Conservation (phyloP, 2,797 vertebrate species). For the Apogon hyalosoma region DNA sequence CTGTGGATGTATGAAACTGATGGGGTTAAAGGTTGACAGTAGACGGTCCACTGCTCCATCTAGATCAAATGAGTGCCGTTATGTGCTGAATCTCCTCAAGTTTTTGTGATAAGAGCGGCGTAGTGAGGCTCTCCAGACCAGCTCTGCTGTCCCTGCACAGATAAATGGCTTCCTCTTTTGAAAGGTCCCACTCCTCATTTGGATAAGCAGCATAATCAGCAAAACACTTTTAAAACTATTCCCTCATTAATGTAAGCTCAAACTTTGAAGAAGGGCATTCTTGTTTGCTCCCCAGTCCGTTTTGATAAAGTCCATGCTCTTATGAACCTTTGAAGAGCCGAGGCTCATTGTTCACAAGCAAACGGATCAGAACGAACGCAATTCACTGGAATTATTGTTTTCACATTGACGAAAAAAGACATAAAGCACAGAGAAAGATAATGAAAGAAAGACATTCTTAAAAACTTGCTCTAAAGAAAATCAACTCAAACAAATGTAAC, state of each 20-base stretch:
- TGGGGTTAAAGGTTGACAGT: constrained; percentile 71
- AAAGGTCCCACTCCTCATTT: constrained; percentile 78
- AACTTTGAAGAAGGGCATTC: constrained; percentile 47
- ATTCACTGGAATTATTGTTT: constrained; percentile 25
- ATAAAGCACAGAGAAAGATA: constrained; percentile 37
- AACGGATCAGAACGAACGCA: constrained; percentile 35
- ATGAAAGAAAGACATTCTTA: constrained; percentile 11
- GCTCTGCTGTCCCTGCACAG: constrained; percentile 73
- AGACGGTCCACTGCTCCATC: constrained; percentile 73
- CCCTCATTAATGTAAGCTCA: constrained; percentile 67
- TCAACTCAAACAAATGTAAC: too few relatives aligned
- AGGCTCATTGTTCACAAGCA: constrained; percentile 34
- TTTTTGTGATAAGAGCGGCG: constrained; percentile 77
- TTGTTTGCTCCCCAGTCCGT: constrained; percentile 56
- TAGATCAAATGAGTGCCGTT: constrained; percentile 79
- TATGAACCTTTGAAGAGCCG: constrained; percentile 37
- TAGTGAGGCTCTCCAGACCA: constrained; percentile 83
- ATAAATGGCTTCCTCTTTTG: constrained; percentile 83
- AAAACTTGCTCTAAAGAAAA: background rate
- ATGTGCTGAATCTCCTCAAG: constrained; percentile 62
- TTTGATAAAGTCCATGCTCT: constrained; percentile 53
- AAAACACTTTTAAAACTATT: constrained; percentile 69
- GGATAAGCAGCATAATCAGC: constrained; percentile 76
- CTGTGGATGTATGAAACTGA: constrained; percentile 54
- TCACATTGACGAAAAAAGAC: constrained; percentile 26